Conservation (phyloP, 2,797 vertebrate species). For the Orestias chungarensis region DNA sequence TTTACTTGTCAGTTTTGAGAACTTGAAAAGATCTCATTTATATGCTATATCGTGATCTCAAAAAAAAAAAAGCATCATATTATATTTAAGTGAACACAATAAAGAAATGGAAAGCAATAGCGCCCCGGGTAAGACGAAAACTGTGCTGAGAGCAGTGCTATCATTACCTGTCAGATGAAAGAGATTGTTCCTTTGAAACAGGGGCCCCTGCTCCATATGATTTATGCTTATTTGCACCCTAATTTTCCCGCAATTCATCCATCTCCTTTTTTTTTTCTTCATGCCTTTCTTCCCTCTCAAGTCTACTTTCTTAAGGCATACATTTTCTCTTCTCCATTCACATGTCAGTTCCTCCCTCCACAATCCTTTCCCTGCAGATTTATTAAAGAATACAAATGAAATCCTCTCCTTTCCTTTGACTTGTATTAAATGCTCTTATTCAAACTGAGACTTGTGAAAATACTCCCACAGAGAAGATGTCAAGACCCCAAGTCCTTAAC, state of each 20-base stretch:
- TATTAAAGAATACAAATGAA: conserved; percentile 66
- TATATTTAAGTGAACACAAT: conserved; percentile 16
- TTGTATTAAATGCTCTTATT: conserved; percentile 62
- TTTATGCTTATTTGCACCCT: conserved; percentile 49
- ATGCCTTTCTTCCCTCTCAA: conserved; percentile 11
- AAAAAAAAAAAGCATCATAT: conserved; percentile 12
- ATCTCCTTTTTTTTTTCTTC: conserved; percentile 9
- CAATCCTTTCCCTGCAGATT: conserved; percentile 58
- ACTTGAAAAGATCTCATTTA: conserved; percentile 4
- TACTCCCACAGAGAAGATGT: conserved; percentile 52
- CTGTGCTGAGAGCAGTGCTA: conserved; percentile 26
- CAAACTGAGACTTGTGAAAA: conserved; percentile 47
- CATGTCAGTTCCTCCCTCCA: conserved; percentile 47
- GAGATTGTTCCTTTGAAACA: conserved; percentile 52
- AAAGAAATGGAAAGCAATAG: conserved; percentile 15
- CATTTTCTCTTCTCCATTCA: conserved; percentile 60
- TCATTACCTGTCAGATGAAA: conserved; percentile 56
- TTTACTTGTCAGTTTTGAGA: conserved; percentile 23
- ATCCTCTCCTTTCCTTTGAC: conserved; percentile 67
- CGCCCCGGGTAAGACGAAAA: conserved; percentile 31
- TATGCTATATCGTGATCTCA: conserved; percentile 16
- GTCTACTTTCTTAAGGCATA: conserved; percentile 44
- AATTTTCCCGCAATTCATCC: conserved; percentile 15
- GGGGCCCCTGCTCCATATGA: conserved; percentile 47
- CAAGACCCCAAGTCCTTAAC: conserved; percentile 39